Base-by-base conservation (phyloP, 2,888 invertebrate genomes). In the Pterostichus niger region DNA sequence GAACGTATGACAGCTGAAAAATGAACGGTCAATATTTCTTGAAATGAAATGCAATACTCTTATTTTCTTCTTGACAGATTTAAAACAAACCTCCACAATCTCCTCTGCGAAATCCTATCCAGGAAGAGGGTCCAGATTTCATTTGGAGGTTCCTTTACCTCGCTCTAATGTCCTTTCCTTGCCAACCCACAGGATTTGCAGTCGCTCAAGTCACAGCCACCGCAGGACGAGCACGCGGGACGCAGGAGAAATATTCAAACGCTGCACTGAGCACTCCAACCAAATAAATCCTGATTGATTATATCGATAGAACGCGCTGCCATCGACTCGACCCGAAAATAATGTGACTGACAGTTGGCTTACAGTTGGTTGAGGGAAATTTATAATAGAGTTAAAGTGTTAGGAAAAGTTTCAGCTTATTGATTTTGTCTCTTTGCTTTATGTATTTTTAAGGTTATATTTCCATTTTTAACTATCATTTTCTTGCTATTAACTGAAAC, bases 261-360 rank as follows among this genome's bases (percentile, higher is more conserved):
- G 64, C 64, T 64, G 64, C 64, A 64, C 64, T 33, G 13, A 35
- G 35, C 64, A 64, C 64, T 35, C n/a, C 64, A 64, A 35, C n/a
- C 64, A 64, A 64, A 64, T 64, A 64, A 64, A 64, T 64, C 64
- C 64, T 64, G 64, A 64, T 64, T 64, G 64, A 64, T 64, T 64
- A 64, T 31, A n/a, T 9, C 64, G 64, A 64, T 64, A 33, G 64
- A 64, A 49, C 0, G 64, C 35, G 49, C 33, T 64, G 64, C 64
- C 59, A 59, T 59, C 64, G 64, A 64, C 64, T 64, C 33, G 64
- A 13, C 49, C 49, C 31, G 64, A 35, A n/a, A 35, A 64, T 64
- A 64, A 64, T 64, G 49, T 49, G 64, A 64, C 64, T 33, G 64
- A 64, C 64, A 64, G 64, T 64, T 64, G 64, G 64, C 64, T 64